Evolutionary conservation across 2,113 vertebrate species (phyloP).

Genomic region (Oryzias curvinotus): DNA sequence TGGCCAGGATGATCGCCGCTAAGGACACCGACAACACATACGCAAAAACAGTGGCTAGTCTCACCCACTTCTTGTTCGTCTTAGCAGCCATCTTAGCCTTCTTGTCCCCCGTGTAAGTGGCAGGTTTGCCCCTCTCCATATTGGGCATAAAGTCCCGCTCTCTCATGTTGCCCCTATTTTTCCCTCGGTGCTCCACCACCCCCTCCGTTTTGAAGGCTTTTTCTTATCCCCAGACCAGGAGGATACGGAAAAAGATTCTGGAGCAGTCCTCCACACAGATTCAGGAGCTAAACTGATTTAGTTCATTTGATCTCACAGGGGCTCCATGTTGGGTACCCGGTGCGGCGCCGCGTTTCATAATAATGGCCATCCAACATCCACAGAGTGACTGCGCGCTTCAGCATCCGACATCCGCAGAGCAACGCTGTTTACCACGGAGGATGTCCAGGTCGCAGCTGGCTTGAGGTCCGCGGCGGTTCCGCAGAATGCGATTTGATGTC

Average conservation of each 20-base stretch:
- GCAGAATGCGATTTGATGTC: conserved; percentile 57
- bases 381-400: conserved; percentile 47
- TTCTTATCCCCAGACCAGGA: conserved; percentile 70
- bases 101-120: conserved; percentile 98
- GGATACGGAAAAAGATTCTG: conserved; percentile 39
- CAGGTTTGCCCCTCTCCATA: conserved; percentile 94
- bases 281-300: conserved; percentile 39
- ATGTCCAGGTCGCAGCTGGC: conserved; percentile 50
- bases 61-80: conserved; percentile 99
- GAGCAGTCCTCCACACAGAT: conserved; percentile 35
- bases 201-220: conserved; percentile 85
- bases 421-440: conserved; percentile 21
- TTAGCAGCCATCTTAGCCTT: conserved; percentile 99
- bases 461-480: conserved; percentile 40
- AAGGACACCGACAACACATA: conserved; percentile 96
- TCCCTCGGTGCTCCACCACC: conserved; percentile 91
- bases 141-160: conserved; percentile 92
- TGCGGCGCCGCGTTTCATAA: conserved; percentile 66
- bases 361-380: conserved; percentile 57
- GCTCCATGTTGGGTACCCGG: conserved; percentile 46
- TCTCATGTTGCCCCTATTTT: conserved; percentile 90
- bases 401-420: conserved; percentile 58
- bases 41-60: conserved; percentile 95
- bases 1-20: conserved; percentile 95
- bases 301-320: conserved; percentile 55